Evolutionary conservation across 1,140 invertebrate species (phyloP).

Genomic region (Euura lappo): DNA sequence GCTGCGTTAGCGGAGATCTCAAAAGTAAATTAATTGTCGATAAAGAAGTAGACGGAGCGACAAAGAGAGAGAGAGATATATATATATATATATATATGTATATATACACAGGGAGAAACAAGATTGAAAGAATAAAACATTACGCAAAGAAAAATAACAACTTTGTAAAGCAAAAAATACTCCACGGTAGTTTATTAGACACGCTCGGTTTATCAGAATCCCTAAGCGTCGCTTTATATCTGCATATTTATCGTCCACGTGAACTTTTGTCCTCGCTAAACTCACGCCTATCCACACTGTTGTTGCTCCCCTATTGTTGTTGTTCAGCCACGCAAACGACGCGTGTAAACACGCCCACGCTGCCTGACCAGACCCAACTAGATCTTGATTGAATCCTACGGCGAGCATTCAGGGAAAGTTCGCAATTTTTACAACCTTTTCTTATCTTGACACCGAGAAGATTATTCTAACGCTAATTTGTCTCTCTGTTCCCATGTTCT

Average conservation of each 20-base stretch:
- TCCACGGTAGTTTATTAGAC: not conserved
- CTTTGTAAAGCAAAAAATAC: not conserved
- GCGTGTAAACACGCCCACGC: not conserved
- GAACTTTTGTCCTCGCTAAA: too few relatives aligned
- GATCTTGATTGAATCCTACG: not conserved
- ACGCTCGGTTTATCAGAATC: not conserved
- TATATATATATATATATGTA: too few relatives aligned
- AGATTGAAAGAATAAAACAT: not conserved
- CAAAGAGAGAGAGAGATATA: too few relatives aligned
- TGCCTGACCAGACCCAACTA: not conserved
- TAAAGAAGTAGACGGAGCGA: not conserved
- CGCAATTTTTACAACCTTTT: too few relatives aligned
- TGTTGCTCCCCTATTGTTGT: too few relatives aligned
- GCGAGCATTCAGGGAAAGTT: too few relatives aligned
- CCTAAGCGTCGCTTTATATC: not conserved
- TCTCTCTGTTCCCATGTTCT: too few relatives aligned
- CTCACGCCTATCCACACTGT: too few relatives aligned
- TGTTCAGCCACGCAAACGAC: not conserved
- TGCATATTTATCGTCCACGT: too few relatives aligned
- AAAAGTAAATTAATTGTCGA: constrained; percentile 7
- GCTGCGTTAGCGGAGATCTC: not conserved
- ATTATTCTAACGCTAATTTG: too few relatives aligned
- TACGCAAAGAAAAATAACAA: not conserved
- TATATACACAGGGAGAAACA: too few relatives aligned
- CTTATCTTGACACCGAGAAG: too few relatives aligned